These are phyloP conservation scores for Drosophila fuyamai DNA, from an alignment of 1,140 invertebrate genomes.

Conservation along the genomic window DNA sequence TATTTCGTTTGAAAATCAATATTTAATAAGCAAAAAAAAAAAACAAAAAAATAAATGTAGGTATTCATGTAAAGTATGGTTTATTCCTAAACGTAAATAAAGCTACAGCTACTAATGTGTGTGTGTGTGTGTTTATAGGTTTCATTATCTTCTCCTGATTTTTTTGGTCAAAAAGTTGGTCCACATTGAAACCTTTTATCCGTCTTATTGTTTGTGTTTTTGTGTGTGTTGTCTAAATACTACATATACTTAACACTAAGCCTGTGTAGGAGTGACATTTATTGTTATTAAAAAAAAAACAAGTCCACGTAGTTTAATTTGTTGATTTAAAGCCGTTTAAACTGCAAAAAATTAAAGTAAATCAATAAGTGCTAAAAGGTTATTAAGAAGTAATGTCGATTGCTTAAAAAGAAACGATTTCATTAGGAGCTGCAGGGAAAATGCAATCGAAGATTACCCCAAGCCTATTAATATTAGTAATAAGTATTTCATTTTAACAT, in stretches of 20 bases:
- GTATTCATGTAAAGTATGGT: slow-evolving; percentile 11
- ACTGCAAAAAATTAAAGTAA: slow-evolving; percentile 39
- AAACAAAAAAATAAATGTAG: slow-evolving; percentile 12
- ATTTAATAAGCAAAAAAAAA: slow-evolving; percentile 48
- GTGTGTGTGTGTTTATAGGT: slow-evolving; percentile 6
- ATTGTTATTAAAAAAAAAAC: slow-evolving; percentile 33
- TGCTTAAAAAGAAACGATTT: no score
- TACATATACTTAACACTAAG: slow-evolving; percentile 35
- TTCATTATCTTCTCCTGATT: neutral
- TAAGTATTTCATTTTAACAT: no score
- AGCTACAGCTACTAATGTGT: slow-evolving; percentile 12
- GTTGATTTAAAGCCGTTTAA: slow-evolving; percentile 61
- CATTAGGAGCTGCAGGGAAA: no score
- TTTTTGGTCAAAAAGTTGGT: slow-evolving; percentile 35
- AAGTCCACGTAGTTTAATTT: slow-evolving; percentile 57
- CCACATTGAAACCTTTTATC: slow-evolving; percentile 34
- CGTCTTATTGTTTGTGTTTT: slow-evolving; percentile 5
- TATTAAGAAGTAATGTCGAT: neutral
- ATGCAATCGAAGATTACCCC: no score
- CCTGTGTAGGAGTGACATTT: slow-evolving; percentile 62
- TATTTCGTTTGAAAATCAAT: slow-evolving; percentile 59
- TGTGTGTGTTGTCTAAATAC: slow-evolving; percentile 9
- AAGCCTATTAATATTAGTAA: no score
- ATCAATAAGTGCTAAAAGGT: neutral
- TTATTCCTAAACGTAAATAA: slow-evolving; percentile 7